Conservation (phyloP, 1,140 invertebrate genomes). For the Apocrypta bakeri region DNA sequence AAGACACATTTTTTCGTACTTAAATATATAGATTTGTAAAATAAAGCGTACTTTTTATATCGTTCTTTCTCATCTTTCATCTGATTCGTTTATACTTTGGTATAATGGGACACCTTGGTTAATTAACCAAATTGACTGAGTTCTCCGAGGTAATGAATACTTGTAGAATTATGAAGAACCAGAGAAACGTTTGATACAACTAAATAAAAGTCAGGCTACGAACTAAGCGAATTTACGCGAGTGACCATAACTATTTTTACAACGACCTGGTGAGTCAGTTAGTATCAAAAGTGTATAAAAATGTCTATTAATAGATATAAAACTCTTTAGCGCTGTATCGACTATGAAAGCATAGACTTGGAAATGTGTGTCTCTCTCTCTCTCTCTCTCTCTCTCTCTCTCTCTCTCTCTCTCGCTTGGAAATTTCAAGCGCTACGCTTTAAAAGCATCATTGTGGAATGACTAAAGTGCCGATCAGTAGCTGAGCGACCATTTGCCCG, state of each 20-base stretch:
- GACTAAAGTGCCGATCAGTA: neutral
- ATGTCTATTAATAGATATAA: neutral
- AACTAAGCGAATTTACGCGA: neutral
- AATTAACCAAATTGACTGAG: conserved; percentile 8
- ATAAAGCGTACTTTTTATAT: neutral
- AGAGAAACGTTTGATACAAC: neutral
- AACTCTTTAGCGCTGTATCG: too few species aligned
- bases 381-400: too few species aligned
- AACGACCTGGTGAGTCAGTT: neutral
- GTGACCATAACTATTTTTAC: neutral
- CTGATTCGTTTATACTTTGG: conserved; percentile 19
- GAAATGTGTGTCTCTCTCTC: too few species aligned
- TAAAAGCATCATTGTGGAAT: neutral
- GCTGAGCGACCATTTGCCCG: neutral
- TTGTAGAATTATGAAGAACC: neutral
- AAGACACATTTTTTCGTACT: neutral
- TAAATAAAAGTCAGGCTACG: neutral
- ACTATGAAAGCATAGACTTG: too few species aligned
- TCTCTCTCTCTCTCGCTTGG: too few species aligned
- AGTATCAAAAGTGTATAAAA: conserved; percentile 27
- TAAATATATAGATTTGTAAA: neutral
- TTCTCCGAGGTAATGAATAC: conserved; percentile 21
- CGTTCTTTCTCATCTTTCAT: neutral
- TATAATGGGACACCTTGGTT: conserved; percentile 4
- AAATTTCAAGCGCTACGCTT: neutral